These are phyloP conservation scores for Nilaparvata lugens DNA, from an alignment of 1,140 invertebrate species.

Conservation along the genomic window DNA sequence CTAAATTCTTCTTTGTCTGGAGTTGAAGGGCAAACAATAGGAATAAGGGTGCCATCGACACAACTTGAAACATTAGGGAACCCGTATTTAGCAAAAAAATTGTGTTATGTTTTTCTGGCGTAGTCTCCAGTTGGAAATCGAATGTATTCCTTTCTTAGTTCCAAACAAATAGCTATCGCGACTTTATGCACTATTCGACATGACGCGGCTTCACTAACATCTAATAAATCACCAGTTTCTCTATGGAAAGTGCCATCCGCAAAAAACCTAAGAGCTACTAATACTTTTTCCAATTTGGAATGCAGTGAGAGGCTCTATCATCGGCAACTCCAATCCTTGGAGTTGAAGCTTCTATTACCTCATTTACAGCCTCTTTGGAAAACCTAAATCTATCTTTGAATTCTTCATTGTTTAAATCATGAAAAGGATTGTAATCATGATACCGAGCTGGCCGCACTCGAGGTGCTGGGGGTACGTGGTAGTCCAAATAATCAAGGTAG, in stretches of 20 bases:
- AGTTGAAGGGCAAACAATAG: slow-evolving; percentile 1
- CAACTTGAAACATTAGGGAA: slow-evolving; percentile 2
- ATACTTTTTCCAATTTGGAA: slow-evolving; percentile 7
- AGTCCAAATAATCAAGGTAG: slow-evolving; percentile 7
- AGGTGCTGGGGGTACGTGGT: not conserved
- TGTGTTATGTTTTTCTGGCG: not conserved
- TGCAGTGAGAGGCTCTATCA: not conserved
- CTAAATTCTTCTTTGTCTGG: slow-evolving; percentile 9
- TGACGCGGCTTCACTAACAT: too few species aligned
- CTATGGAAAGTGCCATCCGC: not conserved
- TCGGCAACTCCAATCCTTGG: not conserved
- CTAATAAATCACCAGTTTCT: slow-evolving; percentile 6
- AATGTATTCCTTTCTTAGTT: not conserved
- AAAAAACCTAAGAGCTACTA: slow-evolving; percentile 9
- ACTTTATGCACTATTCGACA: not conserved
- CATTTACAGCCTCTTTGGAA: slow-evolving; percentile 7
- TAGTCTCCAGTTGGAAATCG: slow-evolving; percentile 5
- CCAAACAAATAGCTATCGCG: slow-evolving; percentile 7
- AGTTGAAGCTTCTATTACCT: not conserved
- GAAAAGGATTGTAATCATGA: not conserved
- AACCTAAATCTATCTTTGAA: slow-evolving; percentile 2
- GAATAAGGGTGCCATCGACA: not conserved
- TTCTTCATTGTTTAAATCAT: not conserved
- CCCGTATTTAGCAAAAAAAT: slow-evolving; percentile 2
- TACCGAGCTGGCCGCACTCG: not conserved